phyloP scores from a whole-genome alignment of 1,140 invertebrate genomes.

The Anastrepha obliqua region DNA sequence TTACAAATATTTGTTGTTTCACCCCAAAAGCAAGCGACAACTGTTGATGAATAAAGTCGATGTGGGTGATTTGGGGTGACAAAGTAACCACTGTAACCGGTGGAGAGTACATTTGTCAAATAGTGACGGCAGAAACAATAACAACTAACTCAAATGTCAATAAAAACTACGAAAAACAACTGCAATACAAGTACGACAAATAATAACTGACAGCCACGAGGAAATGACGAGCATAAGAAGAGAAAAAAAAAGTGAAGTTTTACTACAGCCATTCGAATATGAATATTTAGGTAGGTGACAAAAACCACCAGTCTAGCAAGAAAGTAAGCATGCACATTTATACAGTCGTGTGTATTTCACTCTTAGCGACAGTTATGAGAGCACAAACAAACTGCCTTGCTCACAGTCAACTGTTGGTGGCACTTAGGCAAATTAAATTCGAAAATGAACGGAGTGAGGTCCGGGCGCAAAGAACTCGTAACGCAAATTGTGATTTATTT shows the following conservation, averaged over 20 bases:
- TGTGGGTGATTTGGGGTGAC: constrained; percentile 14
- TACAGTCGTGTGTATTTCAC: not conserved
- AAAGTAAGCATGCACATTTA: not conserved
- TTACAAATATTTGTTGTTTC: not conserved
- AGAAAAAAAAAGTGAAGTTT: not conserved
- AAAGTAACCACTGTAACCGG: constrained; percentile 14
- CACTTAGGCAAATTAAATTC: constrained; percentile 42
- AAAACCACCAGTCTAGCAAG: not conserved
- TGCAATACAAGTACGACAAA: not conserved
- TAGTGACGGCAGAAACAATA: not conserved
- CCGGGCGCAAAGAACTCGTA: not conserved
- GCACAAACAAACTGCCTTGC: not conserved
- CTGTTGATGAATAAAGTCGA: constrained; percentile 24
- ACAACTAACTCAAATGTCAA: not conserved
- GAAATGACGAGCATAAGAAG: not conserved
- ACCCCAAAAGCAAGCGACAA: not conserved
- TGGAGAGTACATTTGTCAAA: constrained; percentile 38
- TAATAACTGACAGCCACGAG: not conserved
- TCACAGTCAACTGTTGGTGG: not conserved
- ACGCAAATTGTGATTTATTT: constrained; percentile 11
- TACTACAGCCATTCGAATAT: not conserved
- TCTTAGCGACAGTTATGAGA: not conserved
- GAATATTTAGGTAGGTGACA: not conserved
- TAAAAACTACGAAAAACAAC: not conserved
- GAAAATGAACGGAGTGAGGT: not conserved